phyloP scores from a whole-genome alignment of 2,113 vertebrate genomes.

The Ammodytes dubius region DNA sequence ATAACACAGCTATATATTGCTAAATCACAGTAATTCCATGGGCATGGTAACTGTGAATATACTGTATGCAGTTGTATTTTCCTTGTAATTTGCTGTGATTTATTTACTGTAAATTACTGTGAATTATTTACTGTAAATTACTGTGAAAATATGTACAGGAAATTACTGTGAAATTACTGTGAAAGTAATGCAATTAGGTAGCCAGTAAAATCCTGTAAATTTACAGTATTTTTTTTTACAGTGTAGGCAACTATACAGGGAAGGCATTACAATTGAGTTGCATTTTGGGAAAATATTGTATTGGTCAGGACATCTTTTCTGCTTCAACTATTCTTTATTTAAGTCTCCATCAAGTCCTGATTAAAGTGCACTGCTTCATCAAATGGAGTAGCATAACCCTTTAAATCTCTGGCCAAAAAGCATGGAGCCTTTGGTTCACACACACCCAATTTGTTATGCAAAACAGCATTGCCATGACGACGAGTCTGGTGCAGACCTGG shows the following conservation, averaged over 20 bases:
- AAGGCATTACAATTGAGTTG: background rate
- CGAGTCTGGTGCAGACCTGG: conserved; percentile 32
- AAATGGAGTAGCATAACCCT: background rate
- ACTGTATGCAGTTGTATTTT: too few relatives aligned
- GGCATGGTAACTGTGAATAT: too few relatives aligned
- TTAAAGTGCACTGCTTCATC: background rate
- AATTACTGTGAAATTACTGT: too few relatives aligned
- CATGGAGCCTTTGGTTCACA: conserved; percentile 16
- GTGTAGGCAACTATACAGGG: background rate
- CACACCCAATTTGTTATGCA: conserved; percentile 24
- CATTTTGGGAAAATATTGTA: background rate
- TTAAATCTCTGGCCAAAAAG: conserved; percentile 4
- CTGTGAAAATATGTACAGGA: too few relatives aligned
- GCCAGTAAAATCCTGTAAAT: too few relatives aligned
- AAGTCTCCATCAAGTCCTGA: background rate
- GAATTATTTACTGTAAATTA: too few relatives aligned
- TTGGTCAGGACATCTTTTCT: background rate
- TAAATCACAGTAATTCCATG: too few relatives aligned
- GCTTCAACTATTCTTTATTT: background rate
- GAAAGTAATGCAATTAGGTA: too few relatives aligned
- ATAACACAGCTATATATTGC: too few relatives aligned
- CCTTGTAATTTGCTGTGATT: too few relatives aligned
- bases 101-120: too few relatives aligned
- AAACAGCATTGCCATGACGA: conserved; percentile 52
- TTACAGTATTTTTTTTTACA: too few relatives aligned